phyloP scores from a whole-genome alignment of 2,113 vertebrate genomes.

The Tychaedon coryphoeus region DNA sequence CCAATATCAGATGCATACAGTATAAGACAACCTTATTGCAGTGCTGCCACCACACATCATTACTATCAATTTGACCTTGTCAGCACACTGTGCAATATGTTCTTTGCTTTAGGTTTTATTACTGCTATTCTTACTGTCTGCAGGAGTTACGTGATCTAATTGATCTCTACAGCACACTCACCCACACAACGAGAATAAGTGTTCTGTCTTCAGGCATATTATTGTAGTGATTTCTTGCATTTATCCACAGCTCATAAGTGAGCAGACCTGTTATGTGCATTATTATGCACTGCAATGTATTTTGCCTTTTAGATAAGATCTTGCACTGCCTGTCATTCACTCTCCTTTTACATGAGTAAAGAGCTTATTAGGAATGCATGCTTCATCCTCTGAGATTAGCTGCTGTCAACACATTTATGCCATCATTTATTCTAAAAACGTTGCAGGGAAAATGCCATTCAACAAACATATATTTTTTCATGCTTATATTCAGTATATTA shows the following conservation, averaged over 20 bases:
- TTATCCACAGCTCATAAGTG: not conserved
- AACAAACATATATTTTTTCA: not conserved
- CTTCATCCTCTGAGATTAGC: conserved; percentile 26
- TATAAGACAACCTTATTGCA: conserved; percentile 50
- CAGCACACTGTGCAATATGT: conserved; percentile 26
- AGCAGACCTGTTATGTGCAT: not conserved
- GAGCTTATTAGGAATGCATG: conserved; percentile 24
- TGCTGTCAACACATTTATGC: conserved; percentile 1
- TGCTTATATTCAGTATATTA: not conserved
- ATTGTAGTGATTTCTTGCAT: conserved; percentile 9
- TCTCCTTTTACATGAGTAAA: conserved; percentile 13
- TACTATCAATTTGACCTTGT: conserved; percentile 60
- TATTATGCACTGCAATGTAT: not conserved
- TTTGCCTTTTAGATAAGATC: conserved; percentile 44
- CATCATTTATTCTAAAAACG: not conserved
- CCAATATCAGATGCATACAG: conserved; percentile 54
- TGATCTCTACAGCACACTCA: conserved; percentile 31
- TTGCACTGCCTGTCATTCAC: conserved; percentile 9
- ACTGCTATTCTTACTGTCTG: conserved; percentile 18
- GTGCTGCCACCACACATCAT: conserved; percentile 45
- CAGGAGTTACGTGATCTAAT: conserved; percentile 11
- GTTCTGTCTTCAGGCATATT: conserved; percentile 15
- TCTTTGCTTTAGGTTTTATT: conserved; percentile 58
- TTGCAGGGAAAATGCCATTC: not conserved
- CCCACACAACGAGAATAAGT: not conserved